A percentile compares a stretch with the other conserved stretches of the same genome.
phyloP scores from a whole-genome alignment of 2,113 vertebrate genomes.

The Ammodytes dubius region DNA sequence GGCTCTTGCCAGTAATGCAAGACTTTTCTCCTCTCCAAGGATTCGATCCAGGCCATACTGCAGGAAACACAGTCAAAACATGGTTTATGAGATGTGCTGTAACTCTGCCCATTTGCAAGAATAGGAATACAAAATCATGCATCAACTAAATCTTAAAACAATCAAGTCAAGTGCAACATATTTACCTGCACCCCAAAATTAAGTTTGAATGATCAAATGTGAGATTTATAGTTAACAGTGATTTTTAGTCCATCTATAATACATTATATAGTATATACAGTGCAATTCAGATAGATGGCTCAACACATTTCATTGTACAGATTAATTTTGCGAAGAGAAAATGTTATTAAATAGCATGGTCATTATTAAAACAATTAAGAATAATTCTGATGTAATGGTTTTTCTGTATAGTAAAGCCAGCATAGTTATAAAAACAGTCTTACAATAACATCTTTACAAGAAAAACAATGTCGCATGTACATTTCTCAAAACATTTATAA shows the following conservation, averaged over 20 bases:
- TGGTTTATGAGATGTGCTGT: constrained; percentile 5
- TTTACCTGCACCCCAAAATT: neutral
- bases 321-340: neutral
- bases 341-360: neutral
- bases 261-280: neutral
- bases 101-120: constrained; percentile 23
- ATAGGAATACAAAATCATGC: neutral
- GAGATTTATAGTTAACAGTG: neutral
- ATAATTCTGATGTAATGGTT: neutral
- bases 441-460: neutral
- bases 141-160: neutral
- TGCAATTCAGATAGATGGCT: neutral
- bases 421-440: neutral
- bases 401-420: neutral
- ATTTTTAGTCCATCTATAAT: neutral
- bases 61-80: constrained; percentile 50
- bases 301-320: neutral
- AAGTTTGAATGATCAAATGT: neutral
- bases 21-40: constrained; percentile 93
- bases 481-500: neutral
- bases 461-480: neutral
- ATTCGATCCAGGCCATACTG: constrained; percentile 98
- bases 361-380: neutral
- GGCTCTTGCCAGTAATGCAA: constrained; percentile 90
- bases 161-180: neutral